Evolutionary conservation across 2,113 vertebrate species (phyloP).

Genomic region (Barbus barbus): DNA sequence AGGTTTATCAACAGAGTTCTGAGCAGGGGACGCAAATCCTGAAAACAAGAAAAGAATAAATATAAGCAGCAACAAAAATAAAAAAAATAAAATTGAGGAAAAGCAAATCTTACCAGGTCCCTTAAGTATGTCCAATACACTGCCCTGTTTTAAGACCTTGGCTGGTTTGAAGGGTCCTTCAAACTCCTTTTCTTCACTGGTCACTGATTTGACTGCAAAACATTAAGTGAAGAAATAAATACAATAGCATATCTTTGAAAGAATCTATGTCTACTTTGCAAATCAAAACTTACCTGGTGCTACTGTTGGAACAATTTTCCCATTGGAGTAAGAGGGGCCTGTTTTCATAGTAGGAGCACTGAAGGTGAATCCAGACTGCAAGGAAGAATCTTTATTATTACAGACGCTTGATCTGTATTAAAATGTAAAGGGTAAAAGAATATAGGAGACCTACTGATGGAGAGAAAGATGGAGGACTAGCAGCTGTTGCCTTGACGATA

Average conservation of each 20-base stretch:
- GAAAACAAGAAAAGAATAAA: not conserved
- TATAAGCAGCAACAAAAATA: not conserved
- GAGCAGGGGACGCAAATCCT: slow-evolving; percentile 81
- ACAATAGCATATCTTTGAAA: not conserved
- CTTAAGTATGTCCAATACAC: slow-evolving; percentile 92
- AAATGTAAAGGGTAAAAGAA: not conserved
- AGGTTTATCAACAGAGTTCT: slow-evolving; percentile 62
- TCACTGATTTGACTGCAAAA: slow-evolving; percentile 63
- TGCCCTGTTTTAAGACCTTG: slow-evolving; percentile 89
- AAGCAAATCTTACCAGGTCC: slow-evolving; percentile 79
- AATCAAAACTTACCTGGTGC: slow-evolving; percentile 71
- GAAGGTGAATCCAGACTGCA: slow-evolving; percentile 90
- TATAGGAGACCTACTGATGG: slow-evolving; percentile 82
- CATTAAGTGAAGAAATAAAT: not conserved
- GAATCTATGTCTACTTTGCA: not conserved
- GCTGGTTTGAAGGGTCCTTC: slow-evolving; percentile 84
- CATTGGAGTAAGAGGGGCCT: slow-evolving; percentile 74
- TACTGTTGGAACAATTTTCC: slow-evolving; percentile 68
- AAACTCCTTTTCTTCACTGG: slow-evolving; percentile 78
- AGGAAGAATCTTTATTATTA: slow-evolving; percentile 8
- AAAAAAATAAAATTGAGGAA: not conserved
- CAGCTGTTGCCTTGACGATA: slow-evolving; percentile 92
- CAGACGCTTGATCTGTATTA: not conserved
- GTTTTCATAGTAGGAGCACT: slow-evolving; percentile 90
- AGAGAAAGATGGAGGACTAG: slow-evolving; percentile 82